A percentile compares a stretch with the other conserved stretches of the same genome.
Conservation (phyloP, 2,113 vertebrate species). For the Melanostigma gelatinosum region DNA sequence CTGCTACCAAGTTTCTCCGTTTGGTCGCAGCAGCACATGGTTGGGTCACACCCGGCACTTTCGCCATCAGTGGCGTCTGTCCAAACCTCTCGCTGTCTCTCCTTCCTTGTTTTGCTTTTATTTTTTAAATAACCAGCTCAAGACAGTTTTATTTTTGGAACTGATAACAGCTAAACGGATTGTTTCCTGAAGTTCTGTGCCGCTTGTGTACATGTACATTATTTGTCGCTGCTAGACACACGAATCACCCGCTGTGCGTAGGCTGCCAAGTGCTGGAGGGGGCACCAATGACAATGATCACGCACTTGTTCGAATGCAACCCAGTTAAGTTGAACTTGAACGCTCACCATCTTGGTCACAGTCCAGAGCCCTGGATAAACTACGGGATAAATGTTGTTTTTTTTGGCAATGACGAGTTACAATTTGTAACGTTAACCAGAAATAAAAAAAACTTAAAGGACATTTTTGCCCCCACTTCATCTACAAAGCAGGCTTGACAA, state of each 20-base stretch:
- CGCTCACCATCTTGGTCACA: background rate
- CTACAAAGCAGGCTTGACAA: background rate
- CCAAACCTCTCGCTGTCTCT: background rate
- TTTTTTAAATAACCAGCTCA: too few species aligned
- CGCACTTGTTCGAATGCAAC: background rate
- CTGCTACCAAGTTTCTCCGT: background rate
- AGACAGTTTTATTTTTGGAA: background rate
- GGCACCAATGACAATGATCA: background rate
- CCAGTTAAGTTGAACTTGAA: background rate
- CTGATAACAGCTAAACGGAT: background rate
- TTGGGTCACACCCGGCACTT: background rate
- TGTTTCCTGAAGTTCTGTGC: background rate
- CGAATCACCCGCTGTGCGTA: too few species aligned
- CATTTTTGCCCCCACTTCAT: background rate
- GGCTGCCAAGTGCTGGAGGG: background rate
- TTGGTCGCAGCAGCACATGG: background rate
- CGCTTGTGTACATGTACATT: background rate
- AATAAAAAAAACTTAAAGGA: background rate
- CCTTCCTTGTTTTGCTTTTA: background rate
- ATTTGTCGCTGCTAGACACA: too few species aligned
- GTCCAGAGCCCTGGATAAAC: background rate
- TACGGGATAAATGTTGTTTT: background rate
- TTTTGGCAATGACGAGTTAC: background rate
- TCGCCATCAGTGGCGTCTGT: background rate
- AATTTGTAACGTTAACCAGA: background rate